Base-by-base conservation (phyloP, 2,888 invertebrate genomes). In the Nasonovia ribisnigri region DNA sequence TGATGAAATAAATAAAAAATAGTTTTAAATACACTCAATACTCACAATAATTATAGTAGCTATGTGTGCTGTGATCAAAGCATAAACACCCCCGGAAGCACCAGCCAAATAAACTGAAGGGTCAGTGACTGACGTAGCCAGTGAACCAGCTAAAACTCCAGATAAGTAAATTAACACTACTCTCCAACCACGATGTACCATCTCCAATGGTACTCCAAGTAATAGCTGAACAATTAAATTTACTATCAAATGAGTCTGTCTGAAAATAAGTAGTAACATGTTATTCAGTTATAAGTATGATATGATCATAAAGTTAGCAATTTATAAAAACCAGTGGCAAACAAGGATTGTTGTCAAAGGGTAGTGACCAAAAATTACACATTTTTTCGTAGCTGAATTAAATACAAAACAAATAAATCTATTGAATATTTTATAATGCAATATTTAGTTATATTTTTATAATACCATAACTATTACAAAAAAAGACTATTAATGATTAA, bases 101-200 rank as follows among this genome's bases (percentile, higher is more conserved):
- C 99, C 99, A 0, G 98, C 99, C 91, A 99, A 96, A 95, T 97
- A 98, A 42, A 98, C 98, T 84, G 96, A 96, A 0, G 98, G 98
- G 96, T 98, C 98, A 0, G 97, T 97, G 26, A 98, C 96, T 13
- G 98, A 98, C 24, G 98, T 98, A 8, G 97, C 98, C 95, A 98
- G 96, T 0, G 98, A 98, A 6, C 98, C 98, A 1, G 98, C 98
- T 0, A 97, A 96, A 0, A 98, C 98, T 0, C 98, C 98, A 0
- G 98, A 97, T 84, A 98, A 95, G 96, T 99, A 99, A 57, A 99
- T 97, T 26, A 97, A 96, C 0, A 97, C 96, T 13, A 99, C 98
- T 90, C 99, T 96, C 98, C 99, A 99, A 97, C 98, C 98, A 95
- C 97, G 97, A 96, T 99, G 99, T 0, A 99, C 99, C 97, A 99